Base-by-base conservation (phyloP, 2,888 invertebrate species). In the Nemotelus pantherinus region DNA sequence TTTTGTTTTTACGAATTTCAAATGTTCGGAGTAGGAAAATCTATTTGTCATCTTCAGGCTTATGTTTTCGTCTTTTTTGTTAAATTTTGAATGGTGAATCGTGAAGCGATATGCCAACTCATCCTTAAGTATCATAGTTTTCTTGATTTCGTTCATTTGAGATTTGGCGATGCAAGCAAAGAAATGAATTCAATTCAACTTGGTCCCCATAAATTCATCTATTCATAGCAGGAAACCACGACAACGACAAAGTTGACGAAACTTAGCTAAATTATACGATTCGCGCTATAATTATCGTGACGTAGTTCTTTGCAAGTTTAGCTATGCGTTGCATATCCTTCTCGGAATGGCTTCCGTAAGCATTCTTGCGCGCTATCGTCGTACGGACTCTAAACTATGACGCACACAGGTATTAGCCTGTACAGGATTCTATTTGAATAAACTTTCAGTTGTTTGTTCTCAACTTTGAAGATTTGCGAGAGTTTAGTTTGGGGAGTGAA, bases 361-460 rank as follows among this genome's bases (percentile, higher is more conserved):
- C 25, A 60, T 10, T 60, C 60, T 41, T 25, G 4, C 60, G 60
- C 7, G 41, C 3, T 43, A 39, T 60, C 60, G 60, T 39, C 39
- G 60, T 5, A 39, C 25, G 60, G 7, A 60, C 41, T 60, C 41
- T 43, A 60, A 41, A 2, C 3, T 43, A 39, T 41, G 39, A 41
- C n/a, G 39, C 60, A 60, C 41, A 7, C 3, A 39, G 39, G 39
- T 10, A 25, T 25, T 39, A 60, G 60, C 41, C 60, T 60, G 60
- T 60, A 41, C 60, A 60, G 41, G 41, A 60, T 60, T 60, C 41
- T 60, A 60, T 60, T 60, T 60, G 41, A 60, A 60, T 41, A 60
- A 60, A 60, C 60, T 60, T 60, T 60, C 39, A 43, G 60, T 60
- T 60, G 60, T 60, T 60, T 60, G 60, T 60, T 60, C 60, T 60